Base-by-base conservation (phyloP, 1,140 invertebrate genomes). In the Heliconius himera region DNA sequence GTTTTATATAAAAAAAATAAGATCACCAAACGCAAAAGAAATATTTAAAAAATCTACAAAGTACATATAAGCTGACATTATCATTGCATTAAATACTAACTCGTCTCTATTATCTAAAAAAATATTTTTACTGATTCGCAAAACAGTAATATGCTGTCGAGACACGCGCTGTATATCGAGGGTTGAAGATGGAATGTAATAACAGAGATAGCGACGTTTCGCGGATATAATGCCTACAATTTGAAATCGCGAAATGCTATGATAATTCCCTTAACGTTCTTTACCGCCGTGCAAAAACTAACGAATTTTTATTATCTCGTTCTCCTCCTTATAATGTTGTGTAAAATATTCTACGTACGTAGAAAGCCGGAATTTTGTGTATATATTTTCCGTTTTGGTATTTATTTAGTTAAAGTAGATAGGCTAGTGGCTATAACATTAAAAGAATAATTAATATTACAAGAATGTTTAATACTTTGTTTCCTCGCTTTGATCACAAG, bases 171-270 rank as follows among this genome's bases (percentile, higher is more conserved):
- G 49, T 74, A 74, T 22, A 60, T 56, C 18, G 54, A 60, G 29
- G 71, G 20, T 54, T 74, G 26, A 11, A 73, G 70, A 78, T 76
- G 85, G 85, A 90, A 89, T 89, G 87, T 89, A 90, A 90, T 90
- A 89, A 88, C 86, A 82, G 77, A 89, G 85, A 89, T 87, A 85
- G 88, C 81, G 80, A 87, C 86, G 81, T 86, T 89, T 84, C 82
- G 54, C 76, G 80, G 81, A 82, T 85, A 86, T 90, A 89, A 89
- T 88, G 85, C 85, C 81, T 84, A 89, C 88, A 90, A 89, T 36
- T 36, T 36, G 33, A 36, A 36, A 36, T 36, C 33, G 6, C 33
- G 33, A 36, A 8, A 36, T 36, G 33, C 33, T 6, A 6, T 78
- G 75, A 77, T 74, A 82, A 89, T 89, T 89, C 82, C 81, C 79